Percentiles rank a stretch among this genome's conserved stretches.
Evolutionary conservation across 2,888 invertebrate species (phyloP).

Genomic region (Sphaerophoria rueppellii): DNA sequence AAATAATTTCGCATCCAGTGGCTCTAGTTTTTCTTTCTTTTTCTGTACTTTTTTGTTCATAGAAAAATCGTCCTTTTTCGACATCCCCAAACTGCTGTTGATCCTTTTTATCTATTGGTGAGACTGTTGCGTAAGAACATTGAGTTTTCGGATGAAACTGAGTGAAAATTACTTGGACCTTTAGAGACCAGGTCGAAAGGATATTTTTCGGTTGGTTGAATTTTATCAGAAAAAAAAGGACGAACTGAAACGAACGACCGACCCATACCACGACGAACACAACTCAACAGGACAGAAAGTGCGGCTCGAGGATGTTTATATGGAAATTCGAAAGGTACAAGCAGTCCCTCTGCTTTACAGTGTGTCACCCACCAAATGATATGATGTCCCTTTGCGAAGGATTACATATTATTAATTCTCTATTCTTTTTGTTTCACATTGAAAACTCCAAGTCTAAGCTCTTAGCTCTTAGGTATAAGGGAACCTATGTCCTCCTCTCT

Average conservation of each 20-base stretch:
- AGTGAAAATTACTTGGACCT: conserved; percentile 63
- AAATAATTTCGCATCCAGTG: conserved; percentile 67
- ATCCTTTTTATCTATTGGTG: conserved; percentile 21
- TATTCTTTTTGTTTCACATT: conserved; percentile 9
- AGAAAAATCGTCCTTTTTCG: conserved; percentile 19
- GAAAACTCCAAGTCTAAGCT: background rate
- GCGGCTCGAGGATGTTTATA: background rate
- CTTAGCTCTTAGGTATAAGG: background rate
- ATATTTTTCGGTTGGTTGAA: conserved; percentile 63
- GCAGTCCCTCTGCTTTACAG: conserved; percentile 19
- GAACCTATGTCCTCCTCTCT: background rate
- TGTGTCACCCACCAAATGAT: conserved; percentile 39
- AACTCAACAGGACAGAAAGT: background rate
- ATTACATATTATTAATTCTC: conserved; percentile 57
- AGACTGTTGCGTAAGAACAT: conserved; percentile 4
- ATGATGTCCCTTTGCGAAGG: conserved; percentile 38
- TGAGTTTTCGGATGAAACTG: conserved; percentile 49
- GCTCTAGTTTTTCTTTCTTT: conserved; percentile 29
- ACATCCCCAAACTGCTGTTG: conserved; percentile 13
- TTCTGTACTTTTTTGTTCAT: conserved; percentile 2
- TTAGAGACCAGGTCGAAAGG: conserved; percentile 54
- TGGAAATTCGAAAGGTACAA: background rate
- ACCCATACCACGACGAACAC: no score
- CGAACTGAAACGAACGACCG: background rate
- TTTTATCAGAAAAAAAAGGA: conserved; percentile 25